Evolutionary conservation across 2,113 vertebrate species (phyloP), one percentile per base, ranked within the genome.

Genomic region (Tachysurus vachellii): DNA sequence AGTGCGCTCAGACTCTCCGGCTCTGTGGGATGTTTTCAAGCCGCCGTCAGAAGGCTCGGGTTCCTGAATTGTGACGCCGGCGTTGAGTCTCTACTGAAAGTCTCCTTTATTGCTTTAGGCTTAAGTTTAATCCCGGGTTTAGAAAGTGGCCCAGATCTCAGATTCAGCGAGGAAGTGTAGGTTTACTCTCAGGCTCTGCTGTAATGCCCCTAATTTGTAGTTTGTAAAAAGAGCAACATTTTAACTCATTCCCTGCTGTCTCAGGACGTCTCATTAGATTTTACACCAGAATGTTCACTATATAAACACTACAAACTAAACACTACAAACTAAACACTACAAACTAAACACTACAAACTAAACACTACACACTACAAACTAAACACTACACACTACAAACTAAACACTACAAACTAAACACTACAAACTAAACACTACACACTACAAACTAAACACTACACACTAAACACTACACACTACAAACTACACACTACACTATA

Each of bases 51-150:
- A 59, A 59, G 79, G 28, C 79, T 57, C 31, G 54, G 79, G 54
- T 59, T 59, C 54, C 28, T 80, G 21, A 80, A 59, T 59, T 36
- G 54, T 4, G 54, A 36, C 79, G 79, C 79, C 56, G 5, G 9
- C 31, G 54, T 59, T 7, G 79, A 59, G 19, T 80, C 53, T 54
- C 79, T 42, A 59, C 79, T 23, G 79, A 80, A 57, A 23, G 54
- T 80, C 54, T 31, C 31, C 19, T 56, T 80, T 80, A 80, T 59
- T 80, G 56, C 79, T 80, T 80, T 42, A 80, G 79, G 79, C 79
- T 80, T 80, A 59, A 36, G 9, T 80, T 80, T 80, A 80, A 80
- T 80, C 79, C 53, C 17, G 19, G 54, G 54, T 80, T 80, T 80
- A 80, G 79, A 36, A 59, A 80, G 28, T 4, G 2, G 54, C 53